These are phyloP conservation scores for Thunnus maccoyii DNA, from an alignment of 2,113 vertebrate genomes.

Conservation along the genomic window DNA sequence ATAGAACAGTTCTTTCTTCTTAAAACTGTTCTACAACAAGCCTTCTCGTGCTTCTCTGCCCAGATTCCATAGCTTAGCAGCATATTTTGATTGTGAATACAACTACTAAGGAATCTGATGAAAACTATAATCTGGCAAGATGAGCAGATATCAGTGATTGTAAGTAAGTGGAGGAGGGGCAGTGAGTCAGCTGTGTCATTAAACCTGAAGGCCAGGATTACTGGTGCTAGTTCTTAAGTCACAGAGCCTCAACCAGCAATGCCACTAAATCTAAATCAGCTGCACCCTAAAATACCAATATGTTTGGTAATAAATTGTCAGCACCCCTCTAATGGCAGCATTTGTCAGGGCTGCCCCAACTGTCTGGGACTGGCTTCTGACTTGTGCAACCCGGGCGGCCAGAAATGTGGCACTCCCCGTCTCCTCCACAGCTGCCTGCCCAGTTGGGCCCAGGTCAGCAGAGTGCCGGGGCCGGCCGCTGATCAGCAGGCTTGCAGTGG, in stretches of 20 bases:
- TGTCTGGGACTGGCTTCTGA: slow-evolving; percentile 76
- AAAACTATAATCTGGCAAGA: background rate
- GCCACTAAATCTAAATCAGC: slow-evolving; percentile 82
- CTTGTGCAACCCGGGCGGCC: slow-evolving; percentile 68
- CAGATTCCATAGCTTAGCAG: background rate
- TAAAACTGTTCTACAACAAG: no score
- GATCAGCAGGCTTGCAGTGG: slow-evolving; percentile 57
- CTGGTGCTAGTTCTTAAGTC: slow-evolving; percentile 55
- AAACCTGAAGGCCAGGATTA: slow-evolving; percentile 5
- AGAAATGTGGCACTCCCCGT: slow-evolving; percentile 81
- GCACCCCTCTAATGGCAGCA: slow-evolving; percentile 82
- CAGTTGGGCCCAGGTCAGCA: slow-evolving; percentile 82
- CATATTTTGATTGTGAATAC: slow-evolving; percentile 8
- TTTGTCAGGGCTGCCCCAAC: slow-evolving; percentile 80
- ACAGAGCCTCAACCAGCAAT: slow-evolving; percentile 48
- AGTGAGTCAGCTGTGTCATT: background rate
- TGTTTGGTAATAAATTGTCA: slow-evolving; percentile 86
- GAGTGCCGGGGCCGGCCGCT: slow-evolving; percentile 52
- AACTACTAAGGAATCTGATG: slow-evolving; percentile 6
- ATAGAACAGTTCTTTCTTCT: background rate
- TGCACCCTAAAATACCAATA: slow-evolving; percentile 86
- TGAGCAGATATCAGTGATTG: slow-evolving; percentile 28
- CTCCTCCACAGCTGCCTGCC: slow-evolving; percentile 82
- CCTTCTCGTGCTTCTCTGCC: background rate
- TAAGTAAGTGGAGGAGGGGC: background rate